phyloP scores from a whole-genome alignment of 2,797 vertebrate genomes.

The Lutjanus campechanus region DNA sequence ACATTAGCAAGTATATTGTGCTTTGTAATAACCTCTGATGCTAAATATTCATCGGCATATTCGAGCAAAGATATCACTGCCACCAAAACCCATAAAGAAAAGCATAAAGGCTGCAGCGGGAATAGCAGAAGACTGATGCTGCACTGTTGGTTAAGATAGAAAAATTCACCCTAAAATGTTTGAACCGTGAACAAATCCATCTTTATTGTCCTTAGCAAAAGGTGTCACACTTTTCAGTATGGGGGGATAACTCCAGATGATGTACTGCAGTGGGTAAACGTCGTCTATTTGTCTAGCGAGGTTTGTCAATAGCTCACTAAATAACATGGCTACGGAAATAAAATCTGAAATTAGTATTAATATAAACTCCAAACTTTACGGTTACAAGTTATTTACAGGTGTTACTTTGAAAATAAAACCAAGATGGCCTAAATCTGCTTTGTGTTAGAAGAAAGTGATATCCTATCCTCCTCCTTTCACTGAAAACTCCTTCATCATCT shows the following conservation, averaged over 20 bases:
- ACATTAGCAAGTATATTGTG: constrained; percentile 74
- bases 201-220: constrained; percentile 5
- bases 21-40: constrained; percentile 69
- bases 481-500: constrained; percentile 20
- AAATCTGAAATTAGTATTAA: constrained; percentile 8
- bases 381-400: constrained; percentile 24
- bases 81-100: constrained; percentile 36
- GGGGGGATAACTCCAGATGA: background rate
- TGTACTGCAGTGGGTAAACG: constrained; percentile 1
- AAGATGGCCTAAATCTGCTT: constrained; percentile 3
- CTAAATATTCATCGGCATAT: constrained; percentile 70
- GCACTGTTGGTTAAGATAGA: background rate
- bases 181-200: constrained; percentile 2
- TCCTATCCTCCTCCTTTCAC: constrained; percentile 15
- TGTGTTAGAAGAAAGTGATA: background rate
- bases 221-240: background rate
- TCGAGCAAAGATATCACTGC: constrained; percentile 57
- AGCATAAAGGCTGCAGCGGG: constrained; percentile 34
- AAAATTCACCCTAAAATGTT: background rate
- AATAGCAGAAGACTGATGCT: constrained; percentile 8
- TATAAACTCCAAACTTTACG: background rate
- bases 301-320: background rate
- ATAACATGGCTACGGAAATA: background rate
- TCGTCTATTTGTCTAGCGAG: background rate
- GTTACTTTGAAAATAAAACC: constrained; percentile 30